phyloP scores from a whole-genome alignment of 2,888 invertebrate genomes.

The Drosophila acutilabella region DNA sequence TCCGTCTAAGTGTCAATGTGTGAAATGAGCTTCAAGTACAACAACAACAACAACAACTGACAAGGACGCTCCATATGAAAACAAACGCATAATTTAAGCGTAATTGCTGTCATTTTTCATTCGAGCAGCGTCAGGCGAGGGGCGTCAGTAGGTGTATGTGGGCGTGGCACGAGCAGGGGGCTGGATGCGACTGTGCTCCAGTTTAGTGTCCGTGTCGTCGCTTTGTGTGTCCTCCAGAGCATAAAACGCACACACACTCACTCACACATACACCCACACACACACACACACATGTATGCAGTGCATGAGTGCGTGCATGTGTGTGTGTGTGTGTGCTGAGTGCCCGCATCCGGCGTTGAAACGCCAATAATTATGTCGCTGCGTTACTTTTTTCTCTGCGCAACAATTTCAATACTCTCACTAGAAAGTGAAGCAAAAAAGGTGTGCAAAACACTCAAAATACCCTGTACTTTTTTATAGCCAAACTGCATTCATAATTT shows the following conservation, averaged over 20 bases:
- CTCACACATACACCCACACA: background rate
- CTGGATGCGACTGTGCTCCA: constrained; percentile 55
- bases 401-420: background rate
- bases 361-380: constrained; percentile 73
- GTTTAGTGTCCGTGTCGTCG: constrained; percentile 61
- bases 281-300: background rate
- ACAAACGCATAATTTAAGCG: constrained; percentile 81
- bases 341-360: constrained; percentile 72
- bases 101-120: constrained; percentile 82
- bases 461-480: no score
- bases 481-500: no score
- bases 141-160: no score
- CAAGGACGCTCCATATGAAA: constrained; percentile 79
- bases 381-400: constrained; percentile 4
- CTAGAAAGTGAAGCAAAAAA: no score
- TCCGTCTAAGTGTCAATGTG: constrained; percentile 58
- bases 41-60: constrained; percentile 40
- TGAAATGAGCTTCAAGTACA: constrained; percentile 76
- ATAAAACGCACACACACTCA: background rate
- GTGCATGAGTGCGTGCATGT: background rate
- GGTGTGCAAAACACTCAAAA: no score
- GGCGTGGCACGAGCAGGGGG: background rate
- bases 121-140: constrained; percentile 54
- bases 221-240: constrained; percentile 40
- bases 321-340: constrained; percentile 19